Percentiles rank a stretch among this genome's conserved stretches.
These are phyloP conservation scores for Tyrannus savana DNA, from an alignment of 2,113 vertebrate species.

Conservation along the genomic window DNA sequence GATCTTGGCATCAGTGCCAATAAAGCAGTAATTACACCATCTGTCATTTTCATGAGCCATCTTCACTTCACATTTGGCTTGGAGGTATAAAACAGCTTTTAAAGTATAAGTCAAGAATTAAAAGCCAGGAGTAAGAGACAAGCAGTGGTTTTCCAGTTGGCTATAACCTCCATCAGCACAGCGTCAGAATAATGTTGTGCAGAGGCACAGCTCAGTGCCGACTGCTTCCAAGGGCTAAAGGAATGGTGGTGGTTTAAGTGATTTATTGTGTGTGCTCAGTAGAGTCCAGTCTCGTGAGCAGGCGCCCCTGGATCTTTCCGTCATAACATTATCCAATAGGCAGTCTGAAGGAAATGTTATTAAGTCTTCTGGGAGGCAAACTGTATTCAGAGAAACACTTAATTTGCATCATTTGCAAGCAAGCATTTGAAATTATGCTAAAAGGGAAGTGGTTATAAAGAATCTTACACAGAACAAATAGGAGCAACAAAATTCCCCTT, in stretches of 20 bases:
- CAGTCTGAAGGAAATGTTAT: conserved; percentile 29
- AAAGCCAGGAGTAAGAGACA: not conserved
- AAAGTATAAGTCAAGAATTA: not conserved
- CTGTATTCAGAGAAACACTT: conserved; percentile 31
- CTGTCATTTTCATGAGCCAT: conserved; percentile 53
- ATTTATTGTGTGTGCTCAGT: conserved; percentile 39
- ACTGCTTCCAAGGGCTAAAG: conserved; percentile 40
- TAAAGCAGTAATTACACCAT: conserved; percentile 31
- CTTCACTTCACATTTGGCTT: not conserved
- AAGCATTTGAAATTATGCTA: not conserved
- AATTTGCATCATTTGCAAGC: conserved; percentile 42
- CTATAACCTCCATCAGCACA: not conserved
- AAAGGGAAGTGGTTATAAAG: not conserved
- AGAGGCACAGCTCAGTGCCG: conserved; percentile 28
- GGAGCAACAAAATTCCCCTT: not conserved
- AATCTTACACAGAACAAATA: not conserved
- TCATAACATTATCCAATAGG: conserved; percentile 36
- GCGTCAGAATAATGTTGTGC: not conserved
- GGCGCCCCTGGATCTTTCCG: conserved; percentile 22
- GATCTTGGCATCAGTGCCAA: conserved; percentile 28
- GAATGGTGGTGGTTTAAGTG: conserved; percentile 29
- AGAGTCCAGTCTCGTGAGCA: conserved; percentile 6
- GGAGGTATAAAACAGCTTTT: not conserved
- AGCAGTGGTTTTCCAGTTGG: not conserved
- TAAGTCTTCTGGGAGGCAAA: conserved; percentile 31